A percentile compares a stretch with the other conserved stretches of the same genome.
These are phyloP conservation scores for Lithobates sylvaticus DNA, from an alignment of 2,797 vertebrate genomes.

Conservation along the genomic window DNA sequence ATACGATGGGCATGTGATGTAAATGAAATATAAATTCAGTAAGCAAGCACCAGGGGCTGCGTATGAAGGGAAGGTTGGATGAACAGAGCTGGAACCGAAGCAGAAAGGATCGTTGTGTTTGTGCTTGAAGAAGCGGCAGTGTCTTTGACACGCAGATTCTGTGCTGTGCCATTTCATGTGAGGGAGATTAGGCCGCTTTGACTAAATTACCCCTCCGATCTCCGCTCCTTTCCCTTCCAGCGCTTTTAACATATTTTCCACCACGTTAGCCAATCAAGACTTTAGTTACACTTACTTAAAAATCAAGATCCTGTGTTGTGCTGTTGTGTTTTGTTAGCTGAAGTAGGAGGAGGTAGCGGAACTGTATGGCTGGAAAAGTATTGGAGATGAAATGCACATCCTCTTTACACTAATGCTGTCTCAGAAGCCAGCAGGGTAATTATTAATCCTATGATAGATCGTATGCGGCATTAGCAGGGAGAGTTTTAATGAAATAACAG, in stretches of 20 bases:
- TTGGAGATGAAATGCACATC: constrained; percentile 12
- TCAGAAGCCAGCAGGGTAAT: constrained; percentile 2
- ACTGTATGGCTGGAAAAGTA: constrained; percentile 20
- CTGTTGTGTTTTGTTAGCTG: constrained; percentile 38
- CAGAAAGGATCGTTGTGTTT: constrained; percentile 61
- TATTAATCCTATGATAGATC: too few species aligned
- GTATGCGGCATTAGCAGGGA: too few species aligned
- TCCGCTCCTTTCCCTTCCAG: constrained; percentile 68
- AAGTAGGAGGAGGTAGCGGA: constrained; percentile 1
- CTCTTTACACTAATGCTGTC: neutral
- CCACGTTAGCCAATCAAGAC: constrained; percentile 72
- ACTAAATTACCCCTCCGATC: constrained; percentile 73
- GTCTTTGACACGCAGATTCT: constrained; percentile 73
- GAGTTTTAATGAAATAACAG: too few species aligned
- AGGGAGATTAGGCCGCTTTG: constrained; percentile 70
- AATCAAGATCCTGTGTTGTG: constrained; percentile 64
- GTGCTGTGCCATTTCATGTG: constrained; percentile 71
- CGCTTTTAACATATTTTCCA: constrained; percentile 75
- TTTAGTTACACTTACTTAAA: constrained; percentile 73
- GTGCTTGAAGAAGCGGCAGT: constrained; percentile 69
- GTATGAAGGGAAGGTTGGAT: constrained; percentile 42
- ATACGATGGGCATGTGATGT: neutral
- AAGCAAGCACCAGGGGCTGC: constrained; percentile 51
- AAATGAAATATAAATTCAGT: constrained; percentile 32
- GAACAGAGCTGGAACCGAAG: constrained; percentile 52